Evolutionary conservation across 2,113 vertebrate genomes (phyloP).

Genomic region (Pan paniscus): DNA sequence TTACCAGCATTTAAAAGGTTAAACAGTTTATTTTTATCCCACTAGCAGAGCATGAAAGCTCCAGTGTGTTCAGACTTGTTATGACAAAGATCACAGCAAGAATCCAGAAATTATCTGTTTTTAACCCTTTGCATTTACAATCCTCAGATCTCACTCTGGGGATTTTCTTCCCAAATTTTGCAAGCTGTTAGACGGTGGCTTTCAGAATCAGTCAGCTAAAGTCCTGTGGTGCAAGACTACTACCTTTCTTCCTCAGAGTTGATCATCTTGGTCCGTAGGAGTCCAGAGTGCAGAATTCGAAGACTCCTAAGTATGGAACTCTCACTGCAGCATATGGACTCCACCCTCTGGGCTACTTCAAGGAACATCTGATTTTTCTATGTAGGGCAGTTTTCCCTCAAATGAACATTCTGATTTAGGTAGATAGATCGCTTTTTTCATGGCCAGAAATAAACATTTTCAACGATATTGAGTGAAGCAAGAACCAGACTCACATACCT

Average conservation of each 20-base stretch:
- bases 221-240: not conserved
- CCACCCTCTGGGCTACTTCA: not conserved
- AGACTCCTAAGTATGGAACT: not conserved
- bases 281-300: not conserved
- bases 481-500: not conserved
- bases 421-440: not conserved
- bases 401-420: slow-evolving; percentile 26
- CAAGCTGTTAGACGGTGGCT: not conserved
- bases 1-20: slow-evolving; percentile 74
- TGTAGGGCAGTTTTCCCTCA: not conserved
- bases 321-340: not conserved
- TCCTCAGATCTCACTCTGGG: not conserved
- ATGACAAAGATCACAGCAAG: slow-evolving; percentile 56
- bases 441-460: slow-evolving; percentile 37
- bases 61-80: not conserved
- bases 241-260: not conserved
- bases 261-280: not conserved
- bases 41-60: not conserved
- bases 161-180: slow-evolving; percentile 1
- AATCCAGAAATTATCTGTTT: slow-evolving; percentile 23
- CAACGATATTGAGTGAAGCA: not conserved
- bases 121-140: slow-evolving; percentile 49
- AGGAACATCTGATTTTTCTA: not conserved
- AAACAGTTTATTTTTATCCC: slow-evolving; percentile 69
- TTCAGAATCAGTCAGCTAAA: not conserved